These are phyloP conservation scores for Priapulus caudatus DNA, from an alignment of 2,888 invertebrate species.

Conservation along the genomic window DNA sequence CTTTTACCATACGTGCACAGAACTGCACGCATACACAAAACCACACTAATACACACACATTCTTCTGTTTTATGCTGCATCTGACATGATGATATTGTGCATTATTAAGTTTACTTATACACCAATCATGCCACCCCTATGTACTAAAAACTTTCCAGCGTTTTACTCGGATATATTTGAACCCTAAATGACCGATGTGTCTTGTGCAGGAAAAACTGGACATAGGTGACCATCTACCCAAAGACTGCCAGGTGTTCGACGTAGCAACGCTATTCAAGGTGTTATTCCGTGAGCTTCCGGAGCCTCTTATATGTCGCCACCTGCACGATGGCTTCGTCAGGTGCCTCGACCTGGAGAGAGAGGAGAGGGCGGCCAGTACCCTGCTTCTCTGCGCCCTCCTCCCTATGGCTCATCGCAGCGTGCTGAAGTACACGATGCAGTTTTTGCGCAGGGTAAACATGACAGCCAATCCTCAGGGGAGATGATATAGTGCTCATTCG, in stretches of 20 bases:
- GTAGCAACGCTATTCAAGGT: slow-evolving; percentile 72
- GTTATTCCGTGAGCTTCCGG: slow-evolving; percentile 70
- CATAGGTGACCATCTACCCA: slow-evolving; percentile 54
- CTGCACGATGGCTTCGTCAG: slow-evolving; percentile 63
- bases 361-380: slow-evolving; percentile 51
- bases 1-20: too few relatives aligned
- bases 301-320: slow-evolving; percentile 59
- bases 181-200: too few relatives aligned
- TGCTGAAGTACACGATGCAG: slow-evolving; percentile 62
- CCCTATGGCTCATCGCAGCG: slow-evolving; percentile 62
- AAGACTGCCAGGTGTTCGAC: slow-evolving; percentile 60
- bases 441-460: not conserved
- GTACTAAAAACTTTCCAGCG: too few relatives aligned
- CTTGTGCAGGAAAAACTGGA: slow-evolving; percentile 56
- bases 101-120: too few relatives aligned
- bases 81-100: too few relatives aligned
- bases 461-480: too few relatives aligned
- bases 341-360: slow-evolving; percentile 35
- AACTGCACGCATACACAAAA: too few relatives aligned
- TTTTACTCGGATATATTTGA: too few relatives aligned
- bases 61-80: too few relatives aligned
- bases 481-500: too few relatives aligned
- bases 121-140: too few relatives aligned
- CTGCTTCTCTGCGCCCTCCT: slow-evolving; percentile 56
- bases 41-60: too few relatives aligned